A percentile compares a stretch with the other conserved stretches of the same genome.
phyloP scores from a whole-genome alignment of 2,888 invertebrate genomes.

The Abrostola tripartita region DNA sequence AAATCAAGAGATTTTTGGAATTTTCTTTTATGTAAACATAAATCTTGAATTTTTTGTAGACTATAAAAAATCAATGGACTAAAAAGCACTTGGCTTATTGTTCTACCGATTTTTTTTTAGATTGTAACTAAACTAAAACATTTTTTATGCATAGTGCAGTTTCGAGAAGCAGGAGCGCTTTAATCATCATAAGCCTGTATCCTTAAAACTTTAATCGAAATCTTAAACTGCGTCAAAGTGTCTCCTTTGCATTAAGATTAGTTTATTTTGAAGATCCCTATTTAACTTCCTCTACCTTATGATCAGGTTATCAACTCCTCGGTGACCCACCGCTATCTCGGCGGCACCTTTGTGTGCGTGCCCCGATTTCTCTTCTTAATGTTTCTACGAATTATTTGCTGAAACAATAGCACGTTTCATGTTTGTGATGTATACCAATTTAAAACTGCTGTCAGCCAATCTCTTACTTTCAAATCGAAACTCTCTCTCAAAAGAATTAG shows the following conservation, averaged over 20 bases:
- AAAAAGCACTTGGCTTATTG: no score
- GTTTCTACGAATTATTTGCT: slow-evolving; percentile 86
- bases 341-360: slow-evolving; percentile 74
- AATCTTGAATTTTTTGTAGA: no score
- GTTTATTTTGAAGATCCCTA: slow-evolving; percentile 29
- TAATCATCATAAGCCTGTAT: no score
- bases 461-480: slow-evolving; percentile 4
- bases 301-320: slow-evolving; percentile 58
- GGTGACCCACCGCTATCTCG: slow-evolving; percentile 70
- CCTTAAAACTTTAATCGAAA: neutral
- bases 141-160: no score
- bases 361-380: slow-evolving; percentile 81
- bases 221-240: neutral
- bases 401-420: slow-evolving; percentile 83
- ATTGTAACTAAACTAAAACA: no score
- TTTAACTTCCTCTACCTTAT: slow-evolving; percentile 33
- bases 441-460: slow-evolving; percentile 22
- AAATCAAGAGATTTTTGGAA: neutral
- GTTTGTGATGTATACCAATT: slow-evolving; percentile 71
- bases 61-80: no score
- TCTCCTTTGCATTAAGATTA: neutral
- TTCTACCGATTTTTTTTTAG: no score
- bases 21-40: no score
- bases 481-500: slow-evolving; percentile 47
- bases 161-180: no score